Percentiles rank a stretch among this genome's conserved stretches.
Conservation (phyloP, 2,888 invertebrate genomes). For the Merodon equestris region DNA sequence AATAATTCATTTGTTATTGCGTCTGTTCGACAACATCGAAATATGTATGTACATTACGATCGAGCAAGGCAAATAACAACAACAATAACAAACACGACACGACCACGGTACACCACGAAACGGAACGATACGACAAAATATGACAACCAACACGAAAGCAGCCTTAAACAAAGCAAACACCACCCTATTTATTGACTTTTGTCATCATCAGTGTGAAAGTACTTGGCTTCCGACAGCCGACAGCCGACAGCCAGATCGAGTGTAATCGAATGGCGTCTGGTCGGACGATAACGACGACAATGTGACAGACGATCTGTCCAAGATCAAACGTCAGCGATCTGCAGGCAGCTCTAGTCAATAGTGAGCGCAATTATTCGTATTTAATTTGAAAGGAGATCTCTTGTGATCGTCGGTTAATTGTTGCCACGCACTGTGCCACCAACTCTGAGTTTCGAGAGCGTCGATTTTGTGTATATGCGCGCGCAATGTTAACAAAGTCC, state of each 20-base stretch:
- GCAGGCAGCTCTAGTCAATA: conserved; percentile 56
- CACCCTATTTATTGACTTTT: conserved; percentile 68
- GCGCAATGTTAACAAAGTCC: conserved; percentile 79
- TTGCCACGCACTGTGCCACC: conserved; percentile 67
- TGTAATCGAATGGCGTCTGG: conserved; percentile 16
- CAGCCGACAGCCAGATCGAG: conserved; percentile 27
- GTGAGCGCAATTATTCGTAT: conserved; percentile 65
- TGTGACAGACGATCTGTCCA: too few species aligned
- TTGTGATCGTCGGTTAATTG: conserved; percentile 62
- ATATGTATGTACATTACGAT: conserved; percentile 5
- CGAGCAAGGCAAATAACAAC: conserved; percentile 56
- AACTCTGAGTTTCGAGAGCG: conserved; percentile 62
- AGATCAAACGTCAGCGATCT: too few species aligned
- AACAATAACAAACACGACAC: conserved; percentile 50
- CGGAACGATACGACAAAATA: conserved; percentile 44
- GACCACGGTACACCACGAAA: conserved; percentile 26
- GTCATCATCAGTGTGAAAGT: conserved; percentile 67
- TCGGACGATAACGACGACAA: too few species aligned
- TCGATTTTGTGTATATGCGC: conserved; percentile 72
- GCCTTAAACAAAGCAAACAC: conserved; percentile 66
- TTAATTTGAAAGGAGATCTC: conserved; percentile 51
- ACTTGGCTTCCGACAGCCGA: conserved; percentile 63
- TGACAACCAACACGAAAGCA: conserved; percentile 66
- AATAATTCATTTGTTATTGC: conserved; percentile 52
- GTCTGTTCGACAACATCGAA: conserved; percentile 54